Conservation (phyloP, 2,113 vertebrate species). For the Caretta caretta region DNA sequence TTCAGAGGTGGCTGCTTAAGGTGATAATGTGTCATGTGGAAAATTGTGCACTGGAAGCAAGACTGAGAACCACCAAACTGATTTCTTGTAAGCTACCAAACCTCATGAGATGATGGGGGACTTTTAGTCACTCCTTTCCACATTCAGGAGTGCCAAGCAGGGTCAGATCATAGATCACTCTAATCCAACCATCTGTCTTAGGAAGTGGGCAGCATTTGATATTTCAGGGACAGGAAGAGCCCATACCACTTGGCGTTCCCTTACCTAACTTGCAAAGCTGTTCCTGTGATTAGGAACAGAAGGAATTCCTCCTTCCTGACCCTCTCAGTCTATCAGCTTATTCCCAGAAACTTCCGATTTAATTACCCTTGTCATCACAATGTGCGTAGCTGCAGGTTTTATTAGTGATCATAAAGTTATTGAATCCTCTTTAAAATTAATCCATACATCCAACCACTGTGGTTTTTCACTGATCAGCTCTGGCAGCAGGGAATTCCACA, state of each 20-base stretch:
- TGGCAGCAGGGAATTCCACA: not conserved
- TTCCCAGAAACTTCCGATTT: constrained; percentile 68
- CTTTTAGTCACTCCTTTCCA: not conserved
- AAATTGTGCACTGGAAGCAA: not conserved
- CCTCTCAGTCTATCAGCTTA: constrained; percentile 60
- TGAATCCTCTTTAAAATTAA: constrained; percentile 7
- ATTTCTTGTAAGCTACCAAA: not conserved
- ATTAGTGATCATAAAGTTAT: constrained; percentile 57
- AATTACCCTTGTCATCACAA: constrained; percentile 60
- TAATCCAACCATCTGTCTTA: not conserved
- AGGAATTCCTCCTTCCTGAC: constrained; percentile 50
- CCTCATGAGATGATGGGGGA: not conserved
- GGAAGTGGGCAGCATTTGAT: rapidly evolving
- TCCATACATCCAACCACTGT: constrained; percentile 1
- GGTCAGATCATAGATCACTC: not conserved
- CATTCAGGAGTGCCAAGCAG: rapidly evolving
- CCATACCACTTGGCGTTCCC: not conserved
- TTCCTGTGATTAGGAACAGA: constrained; percentile 51
- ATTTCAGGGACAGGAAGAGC: not conserved
- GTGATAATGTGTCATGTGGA: not conserved
- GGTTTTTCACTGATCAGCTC: not conserved
- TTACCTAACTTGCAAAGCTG: not conserved
- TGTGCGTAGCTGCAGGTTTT: constrained; percentile 55
- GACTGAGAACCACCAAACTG: not conserved
- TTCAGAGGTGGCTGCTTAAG: not conserved